Evolutionary conservation across 1,140 invertebrate genomes (phyloP), one percentile per base, ranked within the genome.

Genomic region (Zaprionus capensis): DNA sequence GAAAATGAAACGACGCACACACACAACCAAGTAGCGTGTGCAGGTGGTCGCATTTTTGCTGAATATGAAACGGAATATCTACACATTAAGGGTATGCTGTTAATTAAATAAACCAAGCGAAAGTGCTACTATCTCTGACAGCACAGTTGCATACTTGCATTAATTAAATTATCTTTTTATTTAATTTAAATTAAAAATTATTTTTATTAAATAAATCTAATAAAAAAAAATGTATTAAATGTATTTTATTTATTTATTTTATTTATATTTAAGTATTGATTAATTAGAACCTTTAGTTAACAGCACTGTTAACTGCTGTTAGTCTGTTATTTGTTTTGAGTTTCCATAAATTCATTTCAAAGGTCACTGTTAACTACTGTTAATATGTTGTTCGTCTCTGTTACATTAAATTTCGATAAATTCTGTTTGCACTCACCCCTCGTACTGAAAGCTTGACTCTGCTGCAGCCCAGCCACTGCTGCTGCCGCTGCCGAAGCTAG

Each of bases 391-490:
- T 11, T 34, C 9, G 3, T 34, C 31, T 34, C 31, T 34, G 31
- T 34, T 34, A 34, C 15, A 17, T 44, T 44, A 0, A n/a, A 46
- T 51, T 24, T 51, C 12, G 20, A 51, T 20, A 51, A 20, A 31
- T 49, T 17, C 11, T 20, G 5, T 28, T 46, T n/a, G 7, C 63
- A 90, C 91, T 75, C 64, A 92, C 91, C 88, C 91, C 38, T 92
- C 91, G 66, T 92, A 92, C 58, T 87, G 90, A 71, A 85, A 91
- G 49, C 84, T 68, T 41, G 85, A 87, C 62, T 90, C 83, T 36
- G 81, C 28, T 31, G 61, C 70, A 28, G 55, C 79, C 82, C 81
- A 74, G 49, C 41, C 59, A 17, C 71, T 66, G 31, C 53, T 46
- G 22, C 68, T 68, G 31, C 59, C 55, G 31, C 56, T 63, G 41